Evolutionary conservation across 2,113 vertebrate species (phyloP).

Genomic region (Odontesthes bonariensis): DNA sequence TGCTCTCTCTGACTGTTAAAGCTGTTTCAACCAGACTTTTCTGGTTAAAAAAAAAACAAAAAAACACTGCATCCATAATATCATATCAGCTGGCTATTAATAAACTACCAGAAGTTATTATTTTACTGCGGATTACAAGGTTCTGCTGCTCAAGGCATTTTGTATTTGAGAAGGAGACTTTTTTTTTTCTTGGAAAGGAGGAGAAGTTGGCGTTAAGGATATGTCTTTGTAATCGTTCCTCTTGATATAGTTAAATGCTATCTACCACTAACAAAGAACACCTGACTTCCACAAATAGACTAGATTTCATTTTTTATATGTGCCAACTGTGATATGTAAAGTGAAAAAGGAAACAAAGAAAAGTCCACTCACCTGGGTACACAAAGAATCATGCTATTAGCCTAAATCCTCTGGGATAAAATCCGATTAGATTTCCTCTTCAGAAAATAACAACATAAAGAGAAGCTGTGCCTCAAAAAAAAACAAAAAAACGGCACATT

Average conservation of each 20-base stretch:
- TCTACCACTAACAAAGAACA: not conserved
- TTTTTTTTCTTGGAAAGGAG: not conserved
- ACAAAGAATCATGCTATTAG: conserved; percentile 84
- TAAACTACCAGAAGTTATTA: too few relatives aligned
- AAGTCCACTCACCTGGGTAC: conserved; percentile 82
- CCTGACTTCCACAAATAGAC: not conserved
- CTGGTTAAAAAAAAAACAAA: not conserved
- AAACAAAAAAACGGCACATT: not conserved
- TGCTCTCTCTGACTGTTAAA: not conserved
- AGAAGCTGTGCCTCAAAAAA: not conserved
- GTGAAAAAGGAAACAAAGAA: conserved; percentile 47
- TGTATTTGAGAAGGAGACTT: not conserved
- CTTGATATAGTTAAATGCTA: not conserved
- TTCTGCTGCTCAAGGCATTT: not conserved
- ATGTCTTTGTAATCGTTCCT: not conserved
- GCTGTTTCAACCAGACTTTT: not conserved
- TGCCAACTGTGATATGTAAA: not conserved
- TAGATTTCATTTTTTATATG: not conserved
- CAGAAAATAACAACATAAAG: not conserved
- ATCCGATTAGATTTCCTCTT: conserved; percentile 19
- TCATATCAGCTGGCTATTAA: too few relatives aligned
- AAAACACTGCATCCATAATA: not conserved
- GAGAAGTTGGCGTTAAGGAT: not conserved
- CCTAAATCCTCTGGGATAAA: conserved; percentile 12
- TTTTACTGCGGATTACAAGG: not conserved